Percentiles rank a stretch among this genome's conserved stretches.
Conservation (phyloP, 2,797 vertebrate species). For the Scolopax bukidnonensis region DNA sequence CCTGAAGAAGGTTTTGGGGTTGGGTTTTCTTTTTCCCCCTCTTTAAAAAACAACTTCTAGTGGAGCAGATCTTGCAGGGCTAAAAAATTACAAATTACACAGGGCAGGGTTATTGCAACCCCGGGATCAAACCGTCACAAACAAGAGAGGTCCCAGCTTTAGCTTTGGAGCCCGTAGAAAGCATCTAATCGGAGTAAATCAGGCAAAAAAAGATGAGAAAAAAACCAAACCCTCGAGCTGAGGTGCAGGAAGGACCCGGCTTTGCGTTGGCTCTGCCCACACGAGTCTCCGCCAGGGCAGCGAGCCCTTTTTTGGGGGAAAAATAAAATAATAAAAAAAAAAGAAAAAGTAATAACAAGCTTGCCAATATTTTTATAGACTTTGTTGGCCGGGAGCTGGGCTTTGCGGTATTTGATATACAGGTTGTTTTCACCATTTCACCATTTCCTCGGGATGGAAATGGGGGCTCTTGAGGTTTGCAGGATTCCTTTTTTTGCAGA, state of each 20-base stretch:
- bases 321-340: too few relatives aligned
- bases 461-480: not conserved
- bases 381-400: not conserved
- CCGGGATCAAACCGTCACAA: not conserved
- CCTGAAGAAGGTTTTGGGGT: not conserved
- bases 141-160: not conserved
- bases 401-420: accelerated
- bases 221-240: accelerated
- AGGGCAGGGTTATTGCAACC: not conserved
- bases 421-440: accelerated
- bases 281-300: not conserved
- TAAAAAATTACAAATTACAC: not conserved
- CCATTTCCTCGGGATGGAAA: accelerated
- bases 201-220: not conserved
- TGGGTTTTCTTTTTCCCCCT: not conserved
- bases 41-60: not conserved
- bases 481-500: not conserved
- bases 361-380: not conserved
- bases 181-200: accelerated
- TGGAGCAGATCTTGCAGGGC: not conserved
- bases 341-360: accelerated
- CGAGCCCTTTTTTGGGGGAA: not conserved
- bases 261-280: not conserved
- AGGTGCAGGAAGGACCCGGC: accelerated
- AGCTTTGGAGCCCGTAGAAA: not conserved